Evolutionary conservation across 2,888 invertebrate species (phyloP).

Genomic region (Hydriomena furcata): DNA sequence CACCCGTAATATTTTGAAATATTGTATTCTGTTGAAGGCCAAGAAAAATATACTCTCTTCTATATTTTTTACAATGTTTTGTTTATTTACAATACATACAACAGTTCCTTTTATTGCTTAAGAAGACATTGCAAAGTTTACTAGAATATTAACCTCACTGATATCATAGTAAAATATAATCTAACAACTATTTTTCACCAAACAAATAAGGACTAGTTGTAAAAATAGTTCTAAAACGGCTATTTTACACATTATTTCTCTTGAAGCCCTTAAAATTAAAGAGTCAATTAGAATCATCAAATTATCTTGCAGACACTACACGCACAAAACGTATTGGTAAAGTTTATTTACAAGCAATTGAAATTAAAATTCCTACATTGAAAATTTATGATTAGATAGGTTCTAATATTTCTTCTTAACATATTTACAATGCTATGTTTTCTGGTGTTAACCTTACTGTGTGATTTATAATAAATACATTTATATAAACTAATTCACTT

Average conservation of each 20-base stretch:
- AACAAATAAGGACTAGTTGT: conserved; percentile 78
- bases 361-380: conserved; percentile 60
- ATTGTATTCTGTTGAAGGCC: conserved; percentile 58
- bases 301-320: conserved; percentile 27
- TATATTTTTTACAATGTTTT: conserved; percentile 66
- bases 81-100: conserved; percentile 79
- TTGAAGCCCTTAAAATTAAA: conserved; percentile 37
- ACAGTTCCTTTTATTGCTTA: conserved; percentile 72
- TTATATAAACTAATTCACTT: conserved; percentile 64
- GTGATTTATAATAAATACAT: conserved; percentile 82
- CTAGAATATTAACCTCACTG: conserved; percentile 62
- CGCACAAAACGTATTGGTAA: conserved; percentile 35
- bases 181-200: conserved; percentile 70
- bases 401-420: conserved; percentile 62
- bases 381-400: conserved; percentile 63
- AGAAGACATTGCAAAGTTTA: conserved; percentile 69
- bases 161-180: conserved; percentile 65
- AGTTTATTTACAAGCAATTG: conserved; percentile 68
- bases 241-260: conserved; percentile 52
- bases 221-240: conserved; percentile 72
- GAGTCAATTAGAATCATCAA: conserved; percentile 24
- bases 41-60: conserved; percentile 81
- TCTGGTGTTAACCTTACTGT: conserved; percentile 83
- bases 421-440: conserved; percentile 78
- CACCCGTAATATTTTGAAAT: conserved; percentile 61